Percentiles rank a stretch among this genome's conserved stretches.
Conservation (phyloP, 1,140 invertebrate genomes). For the Arion vulgaris region DNA sequence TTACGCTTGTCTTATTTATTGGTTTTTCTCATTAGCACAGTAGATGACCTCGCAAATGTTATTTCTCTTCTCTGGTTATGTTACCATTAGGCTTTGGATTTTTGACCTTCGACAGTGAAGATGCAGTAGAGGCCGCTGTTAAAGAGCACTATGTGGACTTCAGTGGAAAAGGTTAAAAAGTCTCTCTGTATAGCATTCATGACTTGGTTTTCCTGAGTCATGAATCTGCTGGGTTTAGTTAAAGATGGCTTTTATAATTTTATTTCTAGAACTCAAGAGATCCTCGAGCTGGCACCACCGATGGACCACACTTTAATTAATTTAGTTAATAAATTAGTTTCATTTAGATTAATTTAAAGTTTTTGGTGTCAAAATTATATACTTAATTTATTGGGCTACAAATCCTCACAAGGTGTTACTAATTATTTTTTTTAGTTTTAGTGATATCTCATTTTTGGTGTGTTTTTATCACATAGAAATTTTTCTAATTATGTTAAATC, state of each 20-base stretch:
- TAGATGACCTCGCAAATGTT: conserved; percentile 45
- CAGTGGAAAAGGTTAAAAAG: conserved; percentile 89
- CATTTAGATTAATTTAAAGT: not conserved
- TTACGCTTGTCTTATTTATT: not conserved
- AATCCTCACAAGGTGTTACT: no score
- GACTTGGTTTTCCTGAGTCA: conserved; percentile 30
- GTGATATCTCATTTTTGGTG: no score
- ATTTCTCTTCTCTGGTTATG: conserved; percentile 41
- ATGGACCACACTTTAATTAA: conserved; percentile 16
- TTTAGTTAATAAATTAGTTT: not conserved
- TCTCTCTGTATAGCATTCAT: conserved; percentile 34
- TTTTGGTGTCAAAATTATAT: no score
- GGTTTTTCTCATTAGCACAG: not conserved
- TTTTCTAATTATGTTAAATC: no score
- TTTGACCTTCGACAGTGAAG: conserved; percentile 96
- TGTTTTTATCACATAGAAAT: no score
- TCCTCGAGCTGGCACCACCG: not conserved
- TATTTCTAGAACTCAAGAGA: conserved; percentile 19
- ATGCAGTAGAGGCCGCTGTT: conserved; percentile 93
- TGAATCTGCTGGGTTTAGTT: conserved; percentile 60
- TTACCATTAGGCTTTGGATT: conserved; percentile 90
- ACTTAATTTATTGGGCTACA: no score
- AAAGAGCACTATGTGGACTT: conserved; percentile 96
- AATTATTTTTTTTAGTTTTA: no score
- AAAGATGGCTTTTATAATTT: conserved; percentile 37